Evolutionary conservation across 2,797 vertebrate genomes (phyloP), one percentile per base, ranked within the genome.

Genomic region (Pseudochromis fuscus): DNA sequence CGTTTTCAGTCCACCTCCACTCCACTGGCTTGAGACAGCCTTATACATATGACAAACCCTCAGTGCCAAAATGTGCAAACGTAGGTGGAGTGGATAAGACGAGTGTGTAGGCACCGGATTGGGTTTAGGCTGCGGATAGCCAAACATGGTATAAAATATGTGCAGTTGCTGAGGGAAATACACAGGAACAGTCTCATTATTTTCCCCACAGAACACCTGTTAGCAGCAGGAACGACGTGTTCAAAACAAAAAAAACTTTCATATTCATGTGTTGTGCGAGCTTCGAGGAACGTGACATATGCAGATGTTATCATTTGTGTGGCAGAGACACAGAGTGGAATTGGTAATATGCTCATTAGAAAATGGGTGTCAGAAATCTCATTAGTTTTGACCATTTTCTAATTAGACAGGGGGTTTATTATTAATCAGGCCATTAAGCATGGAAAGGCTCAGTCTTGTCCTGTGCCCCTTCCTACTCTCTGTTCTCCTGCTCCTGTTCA

Each of bases 401-500:
- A 91, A 90, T 90, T 86, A 87, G 83, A 82, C 73, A 44, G 58
- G 83, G 67, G 76, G 84, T 87, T 87, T 85, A 86, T 90, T 88
- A 89, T 90, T 90, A 88, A 89, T 88, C 81, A 68, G 64, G 64
- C 49, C 77, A 89, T 90, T 88, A 88, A 80, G 64, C 53, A 67
- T 73, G 50, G 59, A 74, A 74, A 64, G 63, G 48, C 77, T 83
- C 58, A 46, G 58, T 62, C 78, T 30, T 64, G 63, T 79, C 61
- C 79, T 38, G 35, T 76, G 58, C 55, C 69, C 55, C 64, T 76
- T 58, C 4, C 30, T 18, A 23, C 57, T 69, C 55, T 46, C 31
- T 13, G 42, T 62, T 62, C 70, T 40, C 8, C 35, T 12, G 42
- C 62, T 66, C 42, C 64, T 33, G 18, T 58, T 86, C 77, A 75